Base-by-base conservation (phyloP, 2,113 vertebrate species). In the Aldabrachelys gigantea region DNA sequence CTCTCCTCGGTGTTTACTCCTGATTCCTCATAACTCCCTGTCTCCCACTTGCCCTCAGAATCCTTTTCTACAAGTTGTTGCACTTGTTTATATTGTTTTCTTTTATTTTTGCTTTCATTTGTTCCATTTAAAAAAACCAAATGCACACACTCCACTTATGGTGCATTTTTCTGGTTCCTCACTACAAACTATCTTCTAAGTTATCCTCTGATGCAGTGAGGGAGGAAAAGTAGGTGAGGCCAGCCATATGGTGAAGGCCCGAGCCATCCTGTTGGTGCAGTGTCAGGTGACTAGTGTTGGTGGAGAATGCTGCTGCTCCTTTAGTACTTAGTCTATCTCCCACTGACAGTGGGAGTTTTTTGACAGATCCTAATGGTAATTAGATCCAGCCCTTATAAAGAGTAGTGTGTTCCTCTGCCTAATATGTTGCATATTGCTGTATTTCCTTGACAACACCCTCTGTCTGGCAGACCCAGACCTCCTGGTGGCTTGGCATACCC, bases 111-210 rank as follows among this genome's bases (percentile, higher is more conserved):
- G 65, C 35, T 72, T 72, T 72, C n/a, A 38, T 38, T 72, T 19
- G 19, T 72, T 72, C n/a, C 65, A 9, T 72, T 69, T 72, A 5
- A 21, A 72, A n/a, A 72, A 38, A n/a, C 2, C 65, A 72, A 72
- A 38, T 72, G n/a, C 8, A 72, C 19, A 38, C 19, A 38, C n/a
- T 21, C n/a, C 17, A 72, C 17, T 38, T 72, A 21, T 5, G 8
- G 17, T 38, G n/a, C 19, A 6, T 85, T 25, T 65, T 19, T 29
- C 59, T 91, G 52, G 85, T 87, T 62, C 75, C 82, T 49, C 31
- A 83, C 69, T 38, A 21, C n/a, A 50, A 50, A 50, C 50, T 87
- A 95, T 96, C 89, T 80, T 41, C 86, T 88, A 84, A 96, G 57
- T 95, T 89, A 49, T 92, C 92, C 92, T 95, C 29, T 1, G 38